Conservation (phyloP, 2,888 invertebrate genomes). For the Rhagium mordax region DNA sequence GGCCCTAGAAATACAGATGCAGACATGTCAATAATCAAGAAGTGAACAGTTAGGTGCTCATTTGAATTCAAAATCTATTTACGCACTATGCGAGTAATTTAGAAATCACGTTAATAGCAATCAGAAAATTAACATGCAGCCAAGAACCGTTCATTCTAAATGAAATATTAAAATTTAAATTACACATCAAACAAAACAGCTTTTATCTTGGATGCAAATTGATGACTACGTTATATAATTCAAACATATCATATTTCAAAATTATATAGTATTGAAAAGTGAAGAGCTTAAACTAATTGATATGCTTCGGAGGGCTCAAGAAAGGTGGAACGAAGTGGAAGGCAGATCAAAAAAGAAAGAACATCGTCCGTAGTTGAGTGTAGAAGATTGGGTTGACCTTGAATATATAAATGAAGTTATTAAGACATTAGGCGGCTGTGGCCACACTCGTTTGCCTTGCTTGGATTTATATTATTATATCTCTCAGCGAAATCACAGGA, state of each 20-base stretch:
- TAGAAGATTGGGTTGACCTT: constrained; percentile 66
- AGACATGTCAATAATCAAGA: background rate
- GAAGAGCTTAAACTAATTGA: constrained; percentile 46
- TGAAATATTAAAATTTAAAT: constrained; percentile 41
- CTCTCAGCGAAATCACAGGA: constrained; percentile 68
- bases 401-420: constrained; percentile 70
- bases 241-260: constrained; percentile 48
- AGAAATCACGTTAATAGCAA: background rate
- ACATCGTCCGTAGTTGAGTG: constrained; percentile 47
- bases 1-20: background rate
- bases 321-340: constrained; percentile 55
- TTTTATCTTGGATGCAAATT: constrained; percentile 36
- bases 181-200: constrained; percentile 38
- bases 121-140: constrained; percentile 4
- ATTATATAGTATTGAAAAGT: constrained; percentile 38
- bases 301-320: constrained; percentile 48
- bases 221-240: constrained; percentile 43
- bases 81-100: background rate
- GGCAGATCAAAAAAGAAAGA: constrained; percentile 47
- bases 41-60: background rate
- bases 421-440: constrained; percentile 70
- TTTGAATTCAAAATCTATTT: background rate
- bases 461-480: constrained; percentile 67
- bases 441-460: constrained; percentile 66
- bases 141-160: constrained; percentile 16